phyloP scores from a whole-genome alignment of 2,797 vertebrate species.

The Cichlasoma orientale region DNA sequence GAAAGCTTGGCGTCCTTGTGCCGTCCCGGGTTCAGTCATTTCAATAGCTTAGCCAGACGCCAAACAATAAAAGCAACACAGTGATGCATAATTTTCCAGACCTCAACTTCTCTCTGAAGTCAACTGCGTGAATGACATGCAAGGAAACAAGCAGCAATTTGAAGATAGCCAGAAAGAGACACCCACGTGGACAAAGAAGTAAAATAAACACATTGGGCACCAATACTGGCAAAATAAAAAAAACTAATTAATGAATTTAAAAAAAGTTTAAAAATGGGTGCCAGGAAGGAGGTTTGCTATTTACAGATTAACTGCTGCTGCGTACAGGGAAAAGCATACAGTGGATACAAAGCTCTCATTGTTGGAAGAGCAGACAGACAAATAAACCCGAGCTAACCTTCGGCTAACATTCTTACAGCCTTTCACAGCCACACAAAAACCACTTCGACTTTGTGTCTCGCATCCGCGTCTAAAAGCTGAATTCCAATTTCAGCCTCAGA shows the following conservation, averaged over 20 bases:
- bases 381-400: slow-evolving; percentile 42
- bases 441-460: too few relatives aligned
- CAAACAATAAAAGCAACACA: slow-evolving; percentile 57
- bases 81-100: slow-evolving; percentile 63
- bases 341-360: slow-evolving; percentile 44
- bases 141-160: neutral
- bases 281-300: slow-evolving; percentile 48
- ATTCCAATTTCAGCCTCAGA: neutral
- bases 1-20: slow-evolving; percentile 24
- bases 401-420: too few relatives aligned
- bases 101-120: slow-evolving; percentile 32
- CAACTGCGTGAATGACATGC: slow-evolving; percentile 14
- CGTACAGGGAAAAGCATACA: slow-evolving; percentile 12
- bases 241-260: neutral
- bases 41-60: slow-evolving; percentile 52
- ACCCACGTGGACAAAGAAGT: neutral
- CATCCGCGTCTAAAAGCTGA: too few relatives aligned
- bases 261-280: slow-evolving; percentile 7
- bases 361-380: slow-evolving; percentile 27
- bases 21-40: slow-evolving; percentile 6
- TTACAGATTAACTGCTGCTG: slow-evolving; percentile 53
- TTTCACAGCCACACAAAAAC: neutral
- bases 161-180: neutral
- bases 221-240: slow-evolving; percentile 26
- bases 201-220: neutral